Conservation (phyloP, 2,888 invertebrate genomes). For the Limenitis camilla region DNA sequence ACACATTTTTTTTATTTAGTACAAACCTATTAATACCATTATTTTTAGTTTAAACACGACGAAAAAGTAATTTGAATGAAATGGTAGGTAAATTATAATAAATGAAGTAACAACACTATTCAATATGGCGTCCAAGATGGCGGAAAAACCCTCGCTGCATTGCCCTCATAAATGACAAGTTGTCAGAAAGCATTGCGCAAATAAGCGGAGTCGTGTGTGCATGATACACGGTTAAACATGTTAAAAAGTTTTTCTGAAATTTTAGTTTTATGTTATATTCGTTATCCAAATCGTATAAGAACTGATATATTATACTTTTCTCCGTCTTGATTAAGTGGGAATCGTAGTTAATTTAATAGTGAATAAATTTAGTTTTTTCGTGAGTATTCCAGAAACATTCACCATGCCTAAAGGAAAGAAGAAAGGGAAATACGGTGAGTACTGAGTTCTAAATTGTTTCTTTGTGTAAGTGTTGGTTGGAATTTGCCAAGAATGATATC, state of each 20-base stretch:
- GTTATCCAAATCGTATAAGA: conserved; percentile 80
- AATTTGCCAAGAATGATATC: conserved; percentile 59
- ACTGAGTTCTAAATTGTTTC: conserved; percentile 13
- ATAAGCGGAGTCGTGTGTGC: conserved; percentile 63
- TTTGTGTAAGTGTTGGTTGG: conserved; percentile 27
- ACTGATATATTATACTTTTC: conserved; percentile 83
- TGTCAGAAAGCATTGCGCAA: conserved; percentile 57
- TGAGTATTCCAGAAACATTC: conserved; percentile 46
- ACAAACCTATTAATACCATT: too few relatives aligned
- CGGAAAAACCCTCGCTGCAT: conserved; percentile 27
- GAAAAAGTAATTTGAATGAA: too few relatives aligned
- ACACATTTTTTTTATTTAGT: too few relatives aligned
- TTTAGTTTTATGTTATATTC: conserved; percentile 81
- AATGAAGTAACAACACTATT: conserved; percentile 34
- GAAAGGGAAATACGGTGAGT: conserved; percentile 83
- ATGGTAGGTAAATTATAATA: conserved; percentile 7
- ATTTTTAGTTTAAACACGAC: too few relatives aligned
- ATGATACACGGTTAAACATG: conserved; percentile 77
- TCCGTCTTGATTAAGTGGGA: conserved; percentile 83
- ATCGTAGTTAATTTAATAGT: conserved; percentile 64
- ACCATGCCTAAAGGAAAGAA: conserved; percentile 86
- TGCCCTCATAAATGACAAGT: conserved; percentile 39
- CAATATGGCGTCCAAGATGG: conserved; percentile 45
- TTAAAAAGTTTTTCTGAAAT: conserved; percentile 83
- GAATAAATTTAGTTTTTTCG: conserved; percentile 74